These are phyloP conservation scores for Papilio machaon DNA, from an alignment of 1,140 invertebrate species.

Conservation along the genomic window DNA sequence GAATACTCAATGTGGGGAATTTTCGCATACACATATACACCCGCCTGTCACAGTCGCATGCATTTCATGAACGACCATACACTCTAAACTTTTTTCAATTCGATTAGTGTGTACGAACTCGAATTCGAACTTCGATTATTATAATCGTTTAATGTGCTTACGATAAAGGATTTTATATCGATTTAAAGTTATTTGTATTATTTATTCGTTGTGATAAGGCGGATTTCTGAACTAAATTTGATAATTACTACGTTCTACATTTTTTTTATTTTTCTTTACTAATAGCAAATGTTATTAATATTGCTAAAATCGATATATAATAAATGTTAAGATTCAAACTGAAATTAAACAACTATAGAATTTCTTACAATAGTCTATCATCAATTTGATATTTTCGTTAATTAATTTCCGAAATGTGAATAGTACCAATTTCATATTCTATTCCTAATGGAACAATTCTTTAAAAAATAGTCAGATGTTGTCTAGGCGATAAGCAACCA, in stretches of 20 bases:
- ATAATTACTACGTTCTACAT: too few relatives aligned
- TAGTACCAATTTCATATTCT: not conserved
- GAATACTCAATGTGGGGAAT: slow-evolving; percentile 76
- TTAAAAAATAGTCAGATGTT: not conserved
- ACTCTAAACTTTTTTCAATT: slow-evolving; percentile 34
- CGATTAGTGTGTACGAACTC: slow-evolving; percentile 29
- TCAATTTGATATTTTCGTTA: too few relatives aligned
- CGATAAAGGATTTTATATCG: not conserved
- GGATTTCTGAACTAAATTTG: not conserved
- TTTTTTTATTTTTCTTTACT: too few relatives aligned
- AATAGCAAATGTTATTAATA: too few relatives aligned
- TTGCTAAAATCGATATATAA: too few relatives aligned
- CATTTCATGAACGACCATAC: slow-evolving; percentile 40
- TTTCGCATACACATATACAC: slow-evolving; percentile 59
- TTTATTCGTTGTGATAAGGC: not conserved
- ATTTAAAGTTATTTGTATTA: not conserved
- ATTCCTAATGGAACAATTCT: not conserved
- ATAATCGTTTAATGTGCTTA: not conserved
- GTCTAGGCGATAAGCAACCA: not conserved
- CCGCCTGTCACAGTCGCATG: slow-evolving; percentile 38
- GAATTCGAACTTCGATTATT: not conserved
- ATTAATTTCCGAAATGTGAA: too few relatives aligned
- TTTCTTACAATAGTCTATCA: too few relatives aligned
- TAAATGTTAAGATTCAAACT: too few relatives aligned
- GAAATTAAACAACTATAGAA: too few relatives aligned